phyloP scores from a whole-genome alignment of 1,140 invertebrate genomes.

The Aphaenogaster floridana region DNA sequence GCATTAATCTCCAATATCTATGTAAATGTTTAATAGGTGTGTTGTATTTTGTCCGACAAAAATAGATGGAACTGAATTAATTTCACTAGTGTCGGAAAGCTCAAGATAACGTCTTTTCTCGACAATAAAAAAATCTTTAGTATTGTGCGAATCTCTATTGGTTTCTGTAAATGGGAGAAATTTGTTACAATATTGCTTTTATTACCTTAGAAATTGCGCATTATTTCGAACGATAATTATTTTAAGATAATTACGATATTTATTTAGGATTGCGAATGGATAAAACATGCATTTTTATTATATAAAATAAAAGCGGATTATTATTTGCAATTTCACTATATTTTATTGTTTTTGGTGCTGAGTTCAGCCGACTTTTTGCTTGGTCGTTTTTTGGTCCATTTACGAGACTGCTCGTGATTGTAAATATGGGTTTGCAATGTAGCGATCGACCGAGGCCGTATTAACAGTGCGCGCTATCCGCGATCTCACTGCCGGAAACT shows the following conservation, averaged over 20 bases:
- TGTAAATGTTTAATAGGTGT: constrained; percentile 46
- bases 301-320: constrained; percentile 27
- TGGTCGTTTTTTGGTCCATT: constrained; percentile 35
- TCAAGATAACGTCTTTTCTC: neutral
- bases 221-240: neutral
- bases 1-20: neutral
- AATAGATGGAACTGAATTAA: neutral
- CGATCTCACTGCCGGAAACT: constrained; percentile 57
- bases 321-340: constrained; percentile 18
- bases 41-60: neutral
- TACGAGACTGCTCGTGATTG: constrained; percentile 49
- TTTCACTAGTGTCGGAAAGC: neutral
- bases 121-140: neutral
- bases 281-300: neutral
- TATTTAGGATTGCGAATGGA: neutral
- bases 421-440: constrained; percentile 17
- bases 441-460: neutral
- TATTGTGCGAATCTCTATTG: constrained; percentile 19
- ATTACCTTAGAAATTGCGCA: neutral
- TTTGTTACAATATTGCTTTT: neutral
- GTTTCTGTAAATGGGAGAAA: neutral
- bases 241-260: constrained; percentile 16
- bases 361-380: neutral
- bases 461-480: constrained; percentile 41
- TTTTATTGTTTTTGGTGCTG: neutral